A percentile compares a stretch with the other conserved stretches of the same genome.
phyloP scores from a whole-genome alignment of 2,797 vertebrate genomes.

The Neosilurus hyrtlii region DNA sequence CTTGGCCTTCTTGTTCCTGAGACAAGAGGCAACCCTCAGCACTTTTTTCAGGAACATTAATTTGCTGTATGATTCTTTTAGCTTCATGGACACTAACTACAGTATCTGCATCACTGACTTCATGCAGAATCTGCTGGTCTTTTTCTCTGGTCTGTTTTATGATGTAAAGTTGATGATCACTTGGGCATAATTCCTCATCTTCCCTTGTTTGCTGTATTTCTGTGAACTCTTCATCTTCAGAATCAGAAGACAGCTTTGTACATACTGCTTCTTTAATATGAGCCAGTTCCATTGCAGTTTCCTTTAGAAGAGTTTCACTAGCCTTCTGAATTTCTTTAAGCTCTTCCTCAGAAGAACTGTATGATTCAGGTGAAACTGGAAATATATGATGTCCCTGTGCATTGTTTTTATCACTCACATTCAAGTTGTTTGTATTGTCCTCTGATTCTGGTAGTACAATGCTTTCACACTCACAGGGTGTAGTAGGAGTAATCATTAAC shows the following conservation, averaged over 20 bases:
- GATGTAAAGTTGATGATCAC: constrained; percentile 83
- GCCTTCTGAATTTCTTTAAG: constrained; percentile 64
- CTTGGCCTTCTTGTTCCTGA: constrained; percentile 68
- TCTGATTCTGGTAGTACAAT: constrained; percentile 78
- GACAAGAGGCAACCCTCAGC: constrained; percentile 66
- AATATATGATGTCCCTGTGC: constrained; percentile 71
- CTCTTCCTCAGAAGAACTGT: constrained; percentile 74
- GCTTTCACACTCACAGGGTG: constrained; percentile 63
- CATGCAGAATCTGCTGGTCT: constrained; percentile 62
- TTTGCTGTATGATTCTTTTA: constrained; percentile 69
- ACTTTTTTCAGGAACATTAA: constrained; percentile 74
- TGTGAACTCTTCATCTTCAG: constrained; percentile 89
- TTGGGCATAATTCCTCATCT: constrained; percentile 83
- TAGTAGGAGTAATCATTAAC: constrained; percentile 74
- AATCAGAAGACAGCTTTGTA: constrained; percentile 72
- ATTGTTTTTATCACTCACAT: constrained; percentile 62
- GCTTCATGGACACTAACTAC: constrained; percentile 69
- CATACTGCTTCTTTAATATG: constrained; percentile 52
- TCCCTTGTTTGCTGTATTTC: constrained; percentile 89
- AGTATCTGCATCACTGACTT: constrained; percentile 65
- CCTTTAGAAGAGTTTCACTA: constrained; percentile 61
- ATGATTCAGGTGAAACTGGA: constrained; percentile 70
- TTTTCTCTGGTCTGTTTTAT: constrained; percentile 73
- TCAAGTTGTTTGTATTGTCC: constrained; percentile 73
- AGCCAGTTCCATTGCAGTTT: constrained; percentile 59